These are phyloP conservation scores for Cettia cetti DNA, from an alignment of 2,113 vertebrate genomes.

Conservation along the genomic window DNA sequence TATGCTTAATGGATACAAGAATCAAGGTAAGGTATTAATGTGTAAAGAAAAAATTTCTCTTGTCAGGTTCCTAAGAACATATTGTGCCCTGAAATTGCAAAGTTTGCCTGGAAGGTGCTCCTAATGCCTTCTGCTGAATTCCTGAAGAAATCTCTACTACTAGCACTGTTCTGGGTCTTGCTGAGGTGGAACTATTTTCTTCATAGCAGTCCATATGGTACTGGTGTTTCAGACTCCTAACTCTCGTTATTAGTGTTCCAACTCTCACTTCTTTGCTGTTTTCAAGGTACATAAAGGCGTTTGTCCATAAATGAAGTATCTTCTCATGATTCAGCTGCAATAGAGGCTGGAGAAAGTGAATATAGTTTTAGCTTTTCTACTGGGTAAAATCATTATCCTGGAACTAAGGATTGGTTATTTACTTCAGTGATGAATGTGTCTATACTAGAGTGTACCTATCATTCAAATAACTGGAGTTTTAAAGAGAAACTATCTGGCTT, in stretches of 20 bases:
- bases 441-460: not conserved
- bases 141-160: not conserved
- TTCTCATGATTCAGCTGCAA: not conserved
- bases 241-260: not conserved
- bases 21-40: not conserved
- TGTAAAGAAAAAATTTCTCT: fast-evolving
- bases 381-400: not conserved
- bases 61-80: not conserved
- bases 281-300: not conserved
- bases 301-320: not conserved
- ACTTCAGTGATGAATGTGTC: not conserved
- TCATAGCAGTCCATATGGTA: not conserved
- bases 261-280: not conserved
- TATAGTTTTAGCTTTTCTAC: not conserved
- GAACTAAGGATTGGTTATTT: not conserved
- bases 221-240: not conserved
- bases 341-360: not conserved
- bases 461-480: not conserved
- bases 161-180: not conserved
- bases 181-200: not conserved
- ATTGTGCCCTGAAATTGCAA: fast-evolving
- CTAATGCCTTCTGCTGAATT: not conserved
- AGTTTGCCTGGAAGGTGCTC: not conserved
- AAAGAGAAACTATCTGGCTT: not conserved
- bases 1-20: not conserved